phyloP scores from a whole-genome alignment of 2,888 invertebrate genomes.

The Disparrhopalites patrizii region DNA sequence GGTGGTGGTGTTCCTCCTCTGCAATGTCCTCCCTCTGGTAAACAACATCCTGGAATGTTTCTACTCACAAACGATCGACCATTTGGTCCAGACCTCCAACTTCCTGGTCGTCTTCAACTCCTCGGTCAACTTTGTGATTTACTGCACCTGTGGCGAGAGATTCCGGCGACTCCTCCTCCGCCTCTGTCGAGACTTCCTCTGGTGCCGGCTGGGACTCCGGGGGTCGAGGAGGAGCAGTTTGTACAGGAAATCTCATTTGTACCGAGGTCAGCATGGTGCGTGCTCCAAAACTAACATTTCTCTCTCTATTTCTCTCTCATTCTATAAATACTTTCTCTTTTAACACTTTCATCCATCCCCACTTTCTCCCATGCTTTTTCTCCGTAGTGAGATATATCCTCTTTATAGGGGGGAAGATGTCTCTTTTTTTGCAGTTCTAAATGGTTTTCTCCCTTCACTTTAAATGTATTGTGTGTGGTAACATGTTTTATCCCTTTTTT shows the following conservation, averaged over 20 bases:
- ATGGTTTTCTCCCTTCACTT: not conserved
- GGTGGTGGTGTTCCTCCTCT: constrained; percentile 88
- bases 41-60: constrained; percentile 83
- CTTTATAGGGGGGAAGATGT: too few species aligned
- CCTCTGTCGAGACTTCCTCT: constrained; percentile 45
- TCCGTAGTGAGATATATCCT: not conserved
- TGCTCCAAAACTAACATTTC: not conserved
- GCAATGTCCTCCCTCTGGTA: constrained; percentile 81
- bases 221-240: constrained; percentile 34
- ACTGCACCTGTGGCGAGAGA: constrained; percentile 96
- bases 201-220: constrained; percentile 43
- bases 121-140: constrained; percentile 95
- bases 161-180: constrained; percentile 78
- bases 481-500: not conserved
- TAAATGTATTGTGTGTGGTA: too few species aligned
- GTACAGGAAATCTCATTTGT: constrained; percentile 47
- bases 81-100: constrained; percentile 77
- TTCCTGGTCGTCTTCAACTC: constrained; percentile 94
- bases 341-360: not conserved
- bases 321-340: not conserved
- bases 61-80: constrained; percentile 61
- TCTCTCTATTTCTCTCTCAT: not conserved
- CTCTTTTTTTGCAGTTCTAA: not conserved
- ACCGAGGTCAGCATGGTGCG: constrained; percentile 41
- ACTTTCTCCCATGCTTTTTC: not conserved